Evolutionary conservation across 2,113 vertebrate species (phyloP).

Genomic region (Orthonyx spaldingii): DNA sequence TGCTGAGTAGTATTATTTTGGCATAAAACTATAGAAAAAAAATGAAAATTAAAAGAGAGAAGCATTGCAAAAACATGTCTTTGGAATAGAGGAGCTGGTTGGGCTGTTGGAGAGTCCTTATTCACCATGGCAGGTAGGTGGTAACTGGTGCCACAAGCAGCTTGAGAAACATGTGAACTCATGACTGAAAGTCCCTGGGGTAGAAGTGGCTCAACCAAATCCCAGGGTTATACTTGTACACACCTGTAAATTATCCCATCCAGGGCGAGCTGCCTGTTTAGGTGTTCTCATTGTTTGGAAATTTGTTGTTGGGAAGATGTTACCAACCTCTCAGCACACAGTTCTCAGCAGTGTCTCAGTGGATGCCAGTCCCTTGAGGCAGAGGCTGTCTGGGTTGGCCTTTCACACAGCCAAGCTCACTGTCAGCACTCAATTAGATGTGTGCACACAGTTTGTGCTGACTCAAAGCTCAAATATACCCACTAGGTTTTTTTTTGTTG

Average conservation of each 20-base stretch:
- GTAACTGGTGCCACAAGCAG: neutral
- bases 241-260: neutral
- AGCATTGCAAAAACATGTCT: neutral
- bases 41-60: neutral
- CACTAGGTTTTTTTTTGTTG: neutral
- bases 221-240: neutral
- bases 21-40: neutral
- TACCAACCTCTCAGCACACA: neutral
- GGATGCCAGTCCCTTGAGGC: constrained; percentile 2
- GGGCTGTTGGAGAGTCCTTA: neutral
- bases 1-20: neutral
- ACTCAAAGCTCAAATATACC: neutral
- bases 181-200: neutral
- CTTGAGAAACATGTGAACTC: neutral
- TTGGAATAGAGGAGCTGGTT: neutral
- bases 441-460: neutral
- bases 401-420: neutral
- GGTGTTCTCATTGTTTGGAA: constrained; percentile 17
- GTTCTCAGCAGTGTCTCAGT: neutral
- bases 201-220: neutral
- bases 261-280: neutral
- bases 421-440: neutral
- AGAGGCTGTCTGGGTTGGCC: constrained; percentile 3
- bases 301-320: neutral
- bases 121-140: neutral